Evolutionary conservation across 1,140 invertebrate species (phyloP).

Genomic region (Brachionus plicatilis): DNA sequence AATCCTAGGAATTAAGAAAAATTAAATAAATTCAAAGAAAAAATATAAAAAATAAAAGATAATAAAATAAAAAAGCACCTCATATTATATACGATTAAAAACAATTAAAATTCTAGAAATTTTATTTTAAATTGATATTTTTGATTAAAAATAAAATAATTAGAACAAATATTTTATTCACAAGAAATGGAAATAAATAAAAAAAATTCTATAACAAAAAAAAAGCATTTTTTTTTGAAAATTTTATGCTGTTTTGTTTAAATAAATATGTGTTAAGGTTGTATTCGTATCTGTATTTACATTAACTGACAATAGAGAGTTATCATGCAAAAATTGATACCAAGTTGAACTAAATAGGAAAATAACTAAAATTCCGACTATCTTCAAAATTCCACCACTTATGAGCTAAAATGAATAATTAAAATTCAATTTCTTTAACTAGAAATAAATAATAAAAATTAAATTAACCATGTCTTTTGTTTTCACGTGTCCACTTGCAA

Average conservation of each 20-base stretch:
- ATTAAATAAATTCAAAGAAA: too few species aligned
- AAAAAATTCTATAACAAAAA: neutral
- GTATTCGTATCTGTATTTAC: neutral
- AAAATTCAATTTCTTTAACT: neutral
- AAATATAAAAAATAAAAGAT: too few species aligned
- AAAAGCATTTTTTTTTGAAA: neutral
- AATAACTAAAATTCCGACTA: neutral
- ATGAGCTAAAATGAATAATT: neutral
- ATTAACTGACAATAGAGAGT: neutral
- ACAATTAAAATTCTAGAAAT: too few species aligned
- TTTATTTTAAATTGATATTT: too few species aligned
- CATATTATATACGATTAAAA: too few species aligned
- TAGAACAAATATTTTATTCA: neutral
- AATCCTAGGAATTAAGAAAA: neutral
- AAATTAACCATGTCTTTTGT: conserved; percentile 26
- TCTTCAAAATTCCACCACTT: neutral
- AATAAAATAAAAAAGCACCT: too few species aligned
- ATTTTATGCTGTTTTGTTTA: neutral
- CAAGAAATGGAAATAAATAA: neutral
- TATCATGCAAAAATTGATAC: neutral
- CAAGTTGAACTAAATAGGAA: conserved; percentile 26
- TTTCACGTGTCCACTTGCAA: conserved; percentile 26
- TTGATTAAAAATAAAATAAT: too few species aligned
- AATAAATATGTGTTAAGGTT: neutral
- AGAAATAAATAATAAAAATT: too few species aligned